Percentiles rank a stretch among this genome's conserved stretches.
Conservation (phyloP, 2,113 vertebrate genomes). For the Calcarius ornatus region DNA sequence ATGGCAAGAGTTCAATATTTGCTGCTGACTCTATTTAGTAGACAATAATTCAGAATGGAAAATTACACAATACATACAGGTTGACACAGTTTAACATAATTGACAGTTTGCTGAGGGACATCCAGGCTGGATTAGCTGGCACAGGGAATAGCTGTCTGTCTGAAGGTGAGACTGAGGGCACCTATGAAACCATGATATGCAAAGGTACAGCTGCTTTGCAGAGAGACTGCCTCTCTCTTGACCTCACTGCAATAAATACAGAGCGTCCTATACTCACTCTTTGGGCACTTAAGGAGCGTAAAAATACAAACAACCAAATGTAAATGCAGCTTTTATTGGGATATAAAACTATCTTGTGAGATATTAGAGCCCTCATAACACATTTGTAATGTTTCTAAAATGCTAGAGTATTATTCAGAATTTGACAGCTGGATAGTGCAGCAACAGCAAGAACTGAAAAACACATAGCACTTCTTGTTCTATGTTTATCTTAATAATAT, state of each 20-base stretch:
- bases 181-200: neutral
- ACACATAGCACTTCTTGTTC: neutral
- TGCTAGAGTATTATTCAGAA: neutral
- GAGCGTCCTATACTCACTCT: neutral
- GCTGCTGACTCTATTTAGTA: constrained; percentile 46
- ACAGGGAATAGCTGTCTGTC: neutral
- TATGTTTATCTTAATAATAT: neutral
- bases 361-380: neutral
- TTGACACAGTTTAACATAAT: constrained; percentile 45
- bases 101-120: constrained; percentile 39
- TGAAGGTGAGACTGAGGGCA: constrained; percentile 46
- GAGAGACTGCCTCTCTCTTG: neutral
- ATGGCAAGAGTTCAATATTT: constrained; percentile 37
- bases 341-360: constrained; percentile 28
- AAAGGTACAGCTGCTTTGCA: neutral
- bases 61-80: neutral
- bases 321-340: constrained; percentile 31
- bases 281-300: neutral
- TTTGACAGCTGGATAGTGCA: neutral
- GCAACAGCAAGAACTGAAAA: neutral
- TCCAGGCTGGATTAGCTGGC: neutral
- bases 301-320: constrained; percentile 38
- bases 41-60: constrained; percentile 38
- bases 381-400: constrained; percentile 34
- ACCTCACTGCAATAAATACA: neutral